Percentiles rank a stretch among this genome's conserved stretches.
These are phyloP conservation scores for Ariopsis seemanni DNA, from an alignment of 2,113 vertebrate species.

Conservation along the genomic window DNA sequence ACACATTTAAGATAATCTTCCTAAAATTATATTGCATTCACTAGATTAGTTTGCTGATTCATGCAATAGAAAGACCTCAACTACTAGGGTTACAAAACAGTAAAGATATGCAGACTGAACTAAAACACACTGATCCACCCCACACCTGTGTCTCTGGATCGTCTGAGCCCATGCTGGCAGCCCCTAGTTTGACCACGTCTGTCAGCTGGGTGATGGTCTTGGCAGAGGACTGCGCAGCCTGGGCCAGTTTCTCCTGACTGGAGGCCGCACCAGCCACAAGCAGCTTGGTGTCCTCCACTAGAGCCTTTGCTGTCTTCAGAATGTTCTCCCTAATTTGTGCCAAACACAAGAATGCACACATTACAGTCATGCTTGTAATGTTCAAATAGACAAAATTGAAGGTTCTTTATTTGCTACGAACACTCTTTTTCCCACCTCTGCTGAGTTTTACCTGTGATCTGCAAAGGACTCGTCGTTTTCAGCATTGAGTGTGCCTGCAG, in stretches of 20 bases:
- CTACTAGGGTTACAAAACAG: not conserved
- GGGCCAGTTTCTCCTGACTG: slow-evolving; percentile 93
- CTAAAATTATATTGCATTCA: not conserved
- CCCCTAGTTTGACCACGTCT: slow-evolving; percentile 95
- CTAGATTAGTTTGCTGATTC: not conserved
- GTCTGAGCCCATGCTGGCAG: slow-evolving; percentile 91
- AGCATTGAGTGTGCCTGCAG: slow-evolving; percentile 91
- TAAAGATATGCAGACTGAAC: not conserved
- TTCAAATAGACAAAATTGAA: not conserved
- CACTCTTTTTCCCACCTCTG: no score
- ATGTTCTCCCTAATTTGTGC: slow-evolving; percentile 87
- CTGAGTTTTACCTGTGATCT: slow-evolving; percentile 85
- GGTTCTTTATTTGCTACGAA: not conserved
- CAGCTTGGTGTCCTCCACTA: slow-evolving; percentile 97
- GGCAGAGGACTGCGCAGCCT: slow-evolving; percentile 94
- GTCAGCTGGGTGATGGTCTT: slow-evolving; percentile 96
- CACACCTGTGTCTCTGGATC: slow-evolving; percentile 95
- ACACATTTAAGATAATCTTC: not conserved
- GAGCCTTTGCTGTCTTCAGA: slow-evolving; percentile 94
- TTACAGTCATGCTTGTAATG: not conserved
- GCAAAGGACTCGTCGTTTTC: slow-evolving; percentile 97
- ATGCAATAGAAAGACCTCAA: not conserved
- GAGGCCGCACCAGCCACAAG: slow-evolving; percentile 94
- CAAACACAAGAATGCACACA: slow-evolving; percentile 35
- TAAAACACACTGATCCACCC: slow-evolving; percentile 63